Conservation (phyloP, 2,113 vertebrate genomes). For the Melospiza georgiana region DNA sequence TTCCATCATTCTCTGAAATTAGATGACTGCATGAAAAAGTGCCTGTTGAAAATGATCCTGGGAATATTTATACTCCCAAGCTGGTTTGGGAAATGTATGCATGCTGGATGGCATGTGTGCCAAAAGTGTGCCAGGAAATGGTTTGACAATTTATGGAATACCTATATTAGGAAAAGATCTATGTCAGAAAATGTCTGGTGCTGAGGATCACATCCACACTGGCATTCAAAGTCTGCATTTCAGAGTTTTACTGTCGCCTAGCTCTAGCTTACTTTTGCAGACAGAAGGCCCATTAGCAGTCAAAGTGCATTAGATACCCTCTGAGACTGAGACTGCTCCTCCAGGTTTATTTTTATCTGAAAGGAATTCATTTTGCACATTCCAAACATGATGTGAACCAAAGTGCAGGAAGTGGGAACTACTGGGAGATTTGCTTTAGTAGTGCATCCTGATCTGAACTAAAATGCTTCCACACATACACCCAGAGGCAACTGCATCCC, state of each 20-base stretch:
- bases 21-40: conserved; percentile 20
- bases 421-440: conserved; percentile 1
- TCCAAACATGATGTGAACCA: conserved; percentile 34
- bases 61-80: background rate
- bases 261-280: background rate
- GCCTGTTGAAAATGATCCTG: conserved; percentile 10
- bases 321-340: background rate
- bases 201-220: background rate
- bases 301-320: conserved; percentile 29
- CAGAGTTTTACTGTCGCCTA: background rate
- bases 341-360: conserved; percentile 57
- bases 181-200: background rate
- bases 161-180: background rate
- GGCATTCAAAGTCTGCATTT: background rate
- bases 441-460: background rate
- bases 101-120: background rate
- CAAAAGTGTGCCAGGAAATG: conserved; percentile 34
- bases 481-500: background rate
- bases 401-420: conserved; percentile 31
- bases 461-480: background rate
- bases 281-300: conserved; percentile 4
- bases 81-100: background rate
- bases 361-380: conserved; percentile 44
- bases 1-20: background rate
- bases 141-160: background rate